Percentiles rank a stretch among this genome's conserved stretches.
Conservation (phyloP, 1,140 invertebrate species). For the Nomia melanderi region DNA sequence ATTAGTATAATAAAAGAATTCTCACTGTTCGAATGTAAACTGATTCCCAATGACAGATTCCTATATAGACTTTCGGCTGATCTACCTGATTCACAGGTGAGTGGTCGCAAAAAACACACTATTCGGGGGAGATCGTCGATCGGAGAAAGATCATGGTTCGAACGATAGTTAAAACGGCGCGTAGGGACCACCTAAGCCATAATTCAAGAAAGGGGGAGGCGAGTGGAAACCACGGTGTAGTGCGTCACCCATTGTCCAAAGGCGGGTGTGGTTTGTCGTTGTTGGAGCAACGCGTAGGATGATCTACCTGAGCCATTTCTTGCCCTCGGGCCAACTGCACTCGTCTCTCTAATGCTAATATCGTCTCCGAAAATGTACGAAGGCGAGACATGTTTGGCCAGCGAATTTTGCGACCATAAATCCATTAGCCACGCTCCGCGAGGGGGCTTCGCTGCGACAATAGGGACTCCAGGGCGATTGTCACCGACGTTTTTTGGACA, state of each 20-base stretch:
- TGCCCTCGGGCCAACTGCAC: constrained; percentile 33
- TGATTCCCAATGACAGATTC: constrained; percentile 4
- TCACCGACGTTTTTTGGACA: constrained; percentile 10
- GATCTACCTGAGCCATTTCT: constrained; percentile 63
- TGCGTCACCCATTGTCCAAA: constrained; percentile 69
- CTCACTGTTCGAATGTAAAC: no score
- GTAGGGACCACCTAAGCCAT: constrained; percentile 55
- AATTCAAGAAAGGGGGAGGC: constrained; percentile 63
- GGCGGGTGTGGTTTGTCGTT: constrained; percentile 67
- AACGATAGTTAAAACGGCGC: constrained; percentile 51
- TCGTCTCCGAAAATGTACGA: constrained; percentile 67
- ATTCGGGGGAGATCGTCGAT: constrained; percentile 34
- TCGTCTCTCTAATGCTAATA: constrained; percentile 68
- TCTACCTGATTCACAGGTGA: constrained; percentile 29
- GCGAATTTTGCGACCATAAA: constrained; percentile 62
- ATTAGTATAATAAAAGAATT: background rate
- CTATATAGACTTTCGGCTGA: constrained; percentile 7
- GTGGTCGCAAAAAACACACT: constrained; percentile 28
- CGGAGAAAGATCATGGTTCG: constrained; percentile 22
- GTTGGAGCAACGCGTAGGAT: constrained; percentile 68
- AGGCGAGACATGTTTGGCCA: constrained; percentile 60
- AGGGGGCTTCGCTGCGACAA: constrained; percentile 9
- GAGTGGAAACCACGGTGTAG: constrained; percentile 39
- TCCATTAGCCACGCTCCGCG: constrained; percentile 45
- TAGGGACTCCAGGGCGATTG: constrained; percentile 10